These are phyloP conservation scores for Calosoma granatense DNA, from an alignment of 1,140 invertebrate species.

Conservation along the genomic window DNA sequence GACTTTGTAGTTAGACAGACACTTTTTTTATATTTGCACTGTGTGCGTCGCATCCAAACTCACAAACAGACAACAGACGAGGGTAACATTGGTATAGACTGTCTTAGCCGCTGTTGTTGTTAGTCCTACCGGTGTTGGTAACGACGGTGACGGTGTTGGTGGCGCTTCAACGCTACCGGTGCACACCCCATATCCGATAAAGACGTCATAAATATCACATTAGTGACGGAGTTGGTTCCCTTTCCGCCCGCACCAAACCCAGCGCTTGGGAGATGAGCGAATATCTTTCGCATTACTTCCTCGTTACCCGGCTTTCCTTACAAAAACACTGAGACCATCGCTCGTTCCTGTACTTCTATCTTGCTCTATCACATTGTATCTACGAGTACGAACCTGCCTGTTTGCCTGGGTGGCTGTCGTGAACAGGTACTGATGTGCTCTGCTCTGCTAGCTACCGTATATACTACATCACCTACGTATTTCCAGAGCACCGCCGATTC, in stretches of 20 bases:
- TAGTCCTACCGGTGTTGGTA: no score
- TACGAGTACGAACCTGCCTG: no score
- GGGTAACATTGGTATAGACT: no score
- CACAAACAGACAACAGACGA: no score
- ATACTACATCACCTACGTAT: no score
- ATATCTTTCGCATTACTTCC: constrained; percentile 3
- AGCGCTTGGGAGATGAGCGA: background rate
- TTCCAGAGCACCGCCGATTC: no score
- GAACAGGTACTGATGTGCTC: no score
- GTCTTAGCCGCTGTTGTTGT: no score
- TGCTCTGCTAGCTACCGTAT: no score
- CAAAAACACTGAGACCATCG: background rate
- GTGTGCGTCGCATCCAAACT: no score
- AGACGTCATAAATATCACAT: constrained; percentile 9
- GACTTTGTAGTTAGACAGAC: background rate
- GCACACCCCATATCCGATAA: constrained; percentile 2
- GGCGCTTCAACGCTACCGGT: background rate
- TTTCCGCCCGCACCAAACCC: background rate
- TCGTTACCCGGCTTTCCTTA: background rate
- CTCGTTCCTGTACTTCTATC: background rate
- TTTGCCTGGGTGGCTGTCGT: no score
- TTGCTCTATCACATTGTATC: no score
- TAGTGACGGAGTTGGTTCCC: background rate
- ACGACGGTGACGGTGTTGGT: background rate
- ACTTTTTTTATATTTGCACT: background rate